Evolutionary conservation across 2,888 invertebrate species (phyloP), one percentile per base, ranked within the genome.

Genomic region (Pomacea canaliculata): DNA sequence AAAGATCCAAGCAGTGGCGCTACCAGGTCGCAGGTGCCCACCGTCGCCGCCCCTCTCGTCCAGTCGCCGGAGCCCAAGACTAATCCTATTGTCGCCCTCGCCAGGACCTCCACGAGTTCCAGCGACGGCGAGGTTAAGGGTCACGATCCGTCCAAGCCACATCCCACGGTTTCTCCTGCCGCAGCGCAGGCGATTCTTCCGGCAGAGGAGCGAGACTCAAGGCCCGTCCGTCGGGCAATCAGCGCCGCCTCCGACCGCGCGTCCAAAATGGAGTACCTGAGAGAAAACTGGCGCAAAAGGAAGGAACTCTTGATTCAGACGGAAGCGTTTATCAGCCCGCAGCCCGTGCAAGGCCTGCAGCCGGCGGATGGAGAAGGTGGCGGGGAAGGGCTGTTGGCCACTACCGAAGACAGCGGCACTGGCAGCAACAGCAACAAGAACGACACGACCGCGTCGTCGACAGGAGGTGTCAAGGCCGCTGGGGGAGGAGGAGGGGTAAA

Each of bases 231-330:
- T 19, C 51, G 76, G 46, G 74, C 78, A 13, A 74, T 80, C 69
- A 80, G 78, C 63, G 68, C 71, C 65, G 80, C 70, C 7, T 70
- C 78, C 3, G 78, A 80, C 70, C 70, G 60, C 13, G 76, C 68
- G 27, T 59, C 78, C n/a, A 80, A 80, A 59, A 81, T 81, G 65
- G 79, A 81, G 51, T 75, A 78, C 63, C 76, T 81, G 51, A 9
- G 79, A 18, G 79, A 81, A 51, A 81, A 70, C 49, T 81, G 80
- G 80, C 77, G 78, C 27, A 78, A 74, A 27, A 60, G 80, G 60
- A 81, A 79, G 27, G 80, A 81, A 59, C 74, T 81, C 51, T 73
- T 81, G 66, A 81, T 79, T 10, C 79, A 81, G 70, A 81, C 60
- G 70, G 76, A 79, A 60, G 80, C 76, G 12, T 81, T 76, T 72